Conservation (phyloP, 2,888 invertebrate species). For the Xylophagus ater region DNA sequence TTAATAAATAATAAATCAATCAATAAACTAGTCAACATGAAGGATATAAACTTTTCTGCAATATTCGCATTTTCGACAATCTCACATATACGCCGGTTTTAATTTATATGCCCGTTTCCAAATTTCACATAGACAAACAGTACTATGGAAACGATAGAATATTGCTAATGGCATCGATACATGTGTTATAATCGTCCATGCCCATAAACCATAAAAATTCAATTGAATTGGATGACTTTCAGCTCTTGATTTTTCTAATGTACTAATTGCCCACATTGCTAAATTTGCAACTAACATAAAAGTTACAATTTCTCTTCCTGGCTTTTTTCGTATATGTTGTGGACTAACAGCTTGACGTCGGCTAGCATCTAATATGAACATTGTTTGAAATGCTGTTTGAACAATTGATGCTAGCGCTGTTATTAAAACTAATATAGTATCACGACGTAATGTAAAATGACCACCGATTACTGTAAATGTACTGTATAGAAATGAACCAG, state of each 20-base stretch:
- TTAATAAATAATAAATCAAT: not conserved
- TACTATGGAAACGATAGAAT: constrained; percentile 90
- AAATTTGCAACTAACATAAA: constrained; percentile 81
- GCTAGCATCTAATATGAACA: constrained; percentile 85
- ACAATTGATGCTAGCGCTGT: constrained; percentile 76
- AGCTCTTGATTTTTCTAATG: constrained; percentile 79
- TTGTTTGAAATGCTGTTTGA: constrained; percentile 81
- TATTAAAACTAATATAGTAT: constrained; percentile 68
- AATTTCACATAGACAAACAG: constrained; percentile 90
- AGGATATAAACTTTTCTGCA: not conserved
- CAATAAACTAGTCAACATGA: not conserved
- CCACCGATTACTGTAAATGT: constrained; percentile 90
- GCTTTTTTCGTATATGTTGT: constrained; percentile 74
- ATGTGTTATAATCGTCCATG: constrained; percentile 92
- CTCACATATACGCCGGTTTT: constrained; percentile 74
- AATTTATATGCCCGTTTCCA: constrained; percentile 94
- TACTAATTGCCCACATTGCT: constrained; percentile 92
- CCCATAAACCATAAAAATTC: constrained; percentile 86
- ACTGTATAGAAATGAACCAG: constrained; percentile 88
- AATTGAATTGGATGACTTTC: constrained; percentile 87
- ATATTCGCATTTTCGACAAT: constrained; percentile 23
- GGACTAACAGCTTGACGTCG: constrained; percentile 70
- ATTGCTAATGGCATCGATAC: constrained; percentile 88
- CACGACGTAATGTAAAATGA: constrained; percentile 71
- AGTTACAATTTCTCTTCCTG: constrained; percentile 87